Evolutionary conservation across 2,797 vertebrate species (phyloP).

Genomic region (Phrynocephalus forsythii): DNA sequence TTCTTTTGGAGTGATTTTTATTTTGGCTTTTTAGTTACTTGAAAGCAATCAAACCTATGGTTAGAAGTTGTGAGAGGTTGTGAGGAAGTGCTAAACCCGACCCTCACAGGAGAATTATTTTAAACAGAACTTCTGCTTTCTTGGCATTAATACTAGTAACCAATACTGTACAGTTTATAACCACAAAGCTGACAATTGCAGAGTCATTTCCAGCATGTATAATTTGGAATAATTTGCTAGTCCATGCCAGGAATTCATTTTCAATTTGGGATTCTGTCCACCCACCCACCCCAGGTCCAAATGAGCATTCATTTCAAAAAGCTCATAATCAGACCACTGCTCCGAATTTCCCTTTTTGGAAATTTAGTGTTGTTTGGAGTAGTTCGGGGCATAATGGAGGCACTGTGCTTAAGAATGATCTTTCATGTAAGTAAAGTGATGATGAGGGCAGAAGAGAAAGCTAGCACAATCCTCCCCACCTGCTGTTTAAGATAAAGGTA

Average conservation of each 20-base stretch:
- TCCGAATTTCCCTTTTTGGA: not conserved
- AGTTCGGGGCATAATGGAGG: no score
- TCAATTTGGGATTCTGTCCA: slow-evolving; percentile 38
- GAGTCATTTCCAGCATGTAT: slow-evolving; percentile 44
- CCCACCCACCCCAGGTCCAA: slow-evolving; percentile 59
- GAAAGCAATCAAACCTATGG: no score
- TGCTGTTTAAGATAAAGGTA: no score
- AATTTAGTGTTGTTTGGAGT: no score
- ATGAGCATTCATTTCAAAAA: slow-evolving; percentile 60
- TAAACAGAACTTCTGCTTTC: slow-evolving; percentile 63
- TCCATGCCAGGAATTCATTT: slow-evolving; percentile 50
- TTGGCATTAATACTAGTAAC: slow-evolving; percentile 55
- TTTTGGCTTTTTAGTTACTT: no score
- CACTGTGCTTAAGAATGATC: no score
- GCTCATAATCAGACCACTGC: slow-evolving; percentile 30
- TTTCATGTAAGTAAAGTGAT: no score
- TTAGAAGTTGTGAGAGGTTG: no score
- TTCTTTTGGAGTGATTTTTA: no score
- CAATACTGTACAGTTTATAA: slow-evolving; percentile 48
- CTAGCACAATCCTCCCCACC: no score
- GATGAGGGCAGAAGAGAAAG: no score
- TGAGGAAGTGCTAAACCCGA: no score
- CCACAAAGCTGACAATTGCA: slow-evolving; percentile 62
- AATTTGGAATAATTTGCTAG: slow-evolving; percentile 45
- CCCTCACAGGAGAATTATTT: slow-evolving; percentile 33